Base-by-base conservation (phyloP, 2,797 vertebrate genomes). In the Cyprinella venusta region DNA sequence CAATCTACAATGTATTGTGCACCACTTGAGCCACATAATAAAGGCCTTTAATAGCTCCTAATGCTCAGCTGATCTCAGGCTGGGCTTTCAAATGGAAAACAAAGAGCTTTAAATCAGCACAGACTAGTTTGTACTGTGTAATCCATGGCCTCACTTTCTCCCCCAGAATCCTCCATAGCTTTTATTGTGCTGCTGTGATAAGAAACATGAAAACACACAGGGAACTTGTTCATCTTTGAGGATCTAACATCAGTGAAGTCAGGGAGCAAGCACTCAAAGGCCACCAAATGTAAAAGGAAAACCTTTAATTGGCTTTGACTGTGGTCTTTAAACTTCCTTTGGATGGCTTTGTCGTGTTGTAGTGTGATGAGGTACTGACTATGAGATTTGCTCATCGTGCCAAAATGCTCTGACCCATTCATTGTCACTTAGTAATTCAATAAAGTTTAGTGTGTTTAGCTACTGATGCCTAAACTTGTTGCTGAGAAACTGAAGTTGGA, bases 141-240 rank as follows among this genome's bases (percentile, higher is more conserved):
- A 87, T 80, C 85, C 80, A 83, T 54, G 83, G 76, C 76, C 76
- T 80, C 26, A 76, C 26, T 61, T 54, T 42, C 65, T 81, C 74
- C 64, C 65, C 87, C 90, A 90, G 91, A 88, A 76, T 86, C 88
- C 85, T 88, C 88, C 64, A 79, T 78, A 21, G 50, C 48, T 48
- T 75, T 76, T 71, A 45, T 84, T 82, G 76, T 33, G 50, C 72
- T 67, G 45, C 36, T 50, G 18, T 76, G 81, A 68, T 80, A 48
- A 83, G 52, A 52, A 50, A 36, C 64, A 76, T 19, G 38, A 79
- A 77, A 70, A 82, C 65, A 36, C 67, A 48, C 8, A 61, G 68
- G 21, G 21, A 81, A 72, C 83, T 52, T 64, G 72, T 45, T 80
- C 68, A 61, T 70, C 30, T 65, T 33, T 48, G n/a, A 76, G n/a